Percentiles rank a stretch among this genome's conserved stretches.
Evolutionary conservation across 2,113 vertebrate genomes (phyloP).

Genomic region (Cephalophus harveyi): DNA sequence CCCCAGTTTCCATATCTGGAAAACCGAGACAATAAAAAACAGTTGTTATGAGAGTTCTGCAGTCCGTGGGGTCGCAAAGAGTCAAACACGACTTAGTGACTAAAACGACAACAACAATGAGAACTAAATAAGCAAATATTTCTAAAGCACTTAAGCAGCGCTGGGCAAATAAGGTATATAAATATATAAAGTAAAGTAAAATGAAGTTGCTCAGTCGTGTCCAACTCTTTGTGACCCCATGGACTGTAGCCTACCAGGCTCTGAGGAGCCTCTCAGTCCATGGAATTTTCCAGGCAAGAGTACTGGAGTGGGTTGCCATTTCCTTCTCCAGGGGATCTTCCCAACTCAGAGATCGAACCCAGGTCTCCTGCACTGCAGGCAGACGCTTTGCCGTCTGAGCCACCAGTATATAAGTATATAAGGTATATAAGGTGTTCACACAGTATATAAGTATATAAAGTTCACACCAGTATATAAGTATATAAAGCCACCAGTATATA

Average conservation of each 20-base stretch:
- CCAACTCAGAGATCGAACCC: too few species aligned
- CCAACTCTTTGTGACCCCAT: too few species aligned
- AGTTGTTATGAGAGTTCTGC: neutral
- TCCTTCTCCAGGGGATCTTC: too few species aligned
- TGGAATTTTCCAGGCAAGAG: too few species aligned
- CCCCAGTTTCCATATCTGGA: neutral
- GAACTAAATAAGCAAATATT: neutral
- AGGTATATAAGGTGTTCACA: neutral
- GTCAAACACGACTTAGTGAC: neutral
- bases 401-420: neutral
- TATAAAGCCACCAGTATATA: neutral
- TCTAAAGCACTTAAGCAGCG: neutral
- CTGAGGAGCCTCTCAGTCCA: too few species aligned
- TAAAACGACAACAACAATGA: neutral
- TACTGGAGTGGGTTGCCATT: too few species aligned
- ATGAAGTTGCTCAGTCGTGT: too few species aligned
- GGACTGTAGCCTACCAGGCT: too few species aligned
- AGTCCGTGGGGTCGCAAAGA: neutral
- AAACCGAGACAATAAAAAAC: conserved; percentile 31
- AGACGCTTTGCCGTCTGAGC: too few species aligned
- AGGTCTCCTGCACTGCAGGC: too few species aligned
- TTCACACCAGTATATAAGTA: too few species aligned
- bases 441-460: neutral
- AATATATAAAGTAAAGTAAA: neutral
- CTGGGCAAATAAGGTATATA: neutral